Evolutionary conservation across 2,888 invertebrate species (phyloP), one percentile per base, ranked within the genome.

Genomic region (Papilio protenor): DNA sequence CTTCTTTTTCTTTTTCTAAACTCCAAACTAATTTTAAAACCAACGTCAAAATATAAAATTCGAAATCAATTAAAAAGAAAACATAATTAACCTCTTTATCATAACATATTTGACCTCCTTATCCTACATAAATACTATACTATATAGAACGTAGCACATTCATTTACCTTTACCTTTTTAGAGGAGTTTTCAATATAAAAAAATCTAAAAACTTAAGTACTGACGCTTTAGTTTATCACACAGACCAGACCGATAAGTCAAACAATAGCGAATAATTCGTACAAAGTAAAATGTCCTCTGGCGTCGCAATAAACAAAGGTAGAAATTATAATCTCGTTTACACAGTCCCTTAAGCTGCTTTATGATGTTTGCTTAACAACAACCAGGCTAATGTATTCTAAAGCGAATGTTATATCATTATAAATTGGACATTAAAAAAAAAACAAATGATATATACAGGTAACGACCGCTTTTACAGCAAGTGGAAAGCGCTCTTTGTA

Each of bases 291-390:
- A 59, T 73, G 57, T 75, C 69, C 77, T 64, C 69, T 59, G 16
- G 55, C 73, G 71, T 75, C 49, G 61, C 66, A 69, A 45, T 69
- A 75, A 80, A 82, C 83, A 83, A 82, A 79, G 81, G 69, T 55
- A 81, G 80, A 83, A 87, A 87, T 86, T 82, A 84, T 86, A 87
- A 86, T 84, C 86, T 85, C 84, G 83, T 86, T 86, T 86, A 82
- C 83, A 76, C 87, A 84, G 85, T 81, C 79, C 84, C 85, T 82
- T 84, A 82, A 80, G 80, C 83, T 81, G 83, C 82, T 83, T 84
- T 81, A 83, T 81, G 82, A 83, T 83, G 83, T 85, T 85, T 85
- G 84, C 83, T 83, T 82, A 85, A 84, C 85, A 85, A 82, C 80
- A 85, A 82, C 80, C 84, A 81, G 82, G 79, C 83, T 81, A 79